phyloP scores from a whole-genome alignment of 1,140 invertebrate species.

The Colletes gigas region DNA sequence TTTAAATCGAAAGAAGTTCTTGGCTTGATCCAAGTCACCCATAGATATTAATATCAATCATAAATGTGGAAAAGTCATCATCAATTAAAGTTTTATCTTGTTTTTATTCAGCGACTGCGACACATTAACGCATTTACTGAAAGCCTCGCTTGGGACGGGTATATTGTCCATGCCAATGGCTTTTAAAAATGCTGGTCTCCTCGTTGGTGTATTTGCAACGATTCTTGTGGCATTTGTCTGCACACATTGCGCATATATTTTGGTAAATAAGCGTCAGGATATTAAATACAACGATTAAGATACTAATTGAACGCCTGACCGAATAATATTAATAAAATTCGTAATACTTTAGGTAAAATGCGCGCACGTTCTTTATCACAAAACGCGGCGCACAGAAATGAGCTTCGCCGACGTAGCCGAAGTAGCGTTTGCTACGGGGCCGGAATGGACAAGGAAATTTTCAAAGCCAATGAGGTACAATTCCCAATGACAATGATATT shows the following conservation, averaged over 20 bases:
- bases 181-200: constrained; percentile 89
- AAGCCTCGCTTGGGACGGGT: constrained; percentile 94
- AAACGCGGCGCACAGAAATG: constrained; percentile 86
- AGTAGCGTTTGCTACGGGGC: constrained; percentile 87
- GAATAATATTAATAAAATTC: neutral
- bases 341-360: constrained; percentile 86
- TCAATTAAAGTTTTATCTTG: constrained; percentile 33
- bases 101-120: constrained; percentile 86
- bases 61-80: too few relatives aligned
- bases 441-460: constrained; percentile 84
- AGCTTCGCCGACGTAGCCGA: constrained; percentile 90
- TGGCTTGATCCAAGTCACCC: too few relatives aligned
- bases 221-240: constrained; percentile 91
- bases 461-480: constrained; percentile 84
- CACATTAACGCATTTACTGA: constrained; percentile 92
- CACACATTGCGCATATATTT: constrained; percentile 92
- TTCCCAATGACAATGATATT: neutral
- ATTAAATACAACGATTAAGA: neutral
- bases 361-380: constrained; percentile 89
- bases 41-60: neutral
- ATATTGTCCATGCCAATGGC: constrained; percentile 95
- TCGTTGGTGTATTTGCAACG: constrained; percentile 88
- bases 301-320: neutral
- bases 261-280: constrained; percentile 83
- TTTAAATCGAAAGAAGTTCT: neutral